A percentile compares a stretch with the other conserved stretches of the same genome.
phyloP scores from a whole-genome alignment of 1,140 invertebrate genomes.

The Eubasilissa regina region DNA sequence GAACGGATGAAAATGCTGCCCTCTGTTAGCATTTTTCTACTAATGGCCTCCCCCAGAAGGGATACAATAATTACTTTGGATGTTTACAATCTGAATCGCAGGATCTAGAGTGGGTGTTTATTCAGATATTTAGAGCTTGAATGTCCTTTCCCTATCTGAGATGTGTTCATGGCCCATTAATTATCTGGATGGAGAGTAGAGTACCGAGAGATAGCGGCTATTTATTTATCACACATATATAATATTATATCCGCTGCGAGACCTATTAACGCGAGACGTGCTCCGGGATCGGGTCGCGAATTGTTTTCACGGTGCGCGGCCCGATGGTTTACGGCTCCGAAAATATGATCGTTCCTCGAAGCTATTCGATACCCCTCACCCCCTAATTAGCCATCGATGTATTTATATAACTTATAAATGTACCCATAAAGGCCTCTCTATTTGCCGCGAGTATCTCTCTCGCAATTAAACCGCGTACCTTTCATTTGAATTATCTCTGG shows the following conservation, averaged over 20 bases:
- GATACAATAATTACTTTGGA: too few species aligned
- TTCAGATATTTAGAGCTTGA: background rate
- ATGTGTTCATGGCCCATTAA: background rate
- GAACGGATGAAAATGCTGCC: too few species aligned
- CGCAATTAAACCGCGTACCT: slow-evolving; percentile 28
- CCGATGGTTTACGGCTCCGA: background rate
- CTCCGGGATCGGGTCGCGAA: background rate
- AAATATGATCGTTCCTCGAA: background rate
- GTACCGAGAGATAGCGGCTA: slow-evolving; percentile 6
- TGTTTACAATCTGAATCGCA: background rate
- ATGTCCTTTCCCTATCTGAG: background rate
- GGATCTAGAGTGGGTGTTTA: slow-evolving; percentile 1
- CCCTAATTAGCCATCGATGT: too few species aligned
- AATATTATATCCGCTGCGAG: background rate
- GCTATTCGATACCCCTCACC: too few species aligned
- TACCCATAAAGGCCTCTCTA: slow-evolving; percentile 19
- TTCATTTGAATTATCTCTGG: slow-evolving; percentile 34
- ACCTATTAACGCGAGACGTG: slow-evolving; percentile 21
- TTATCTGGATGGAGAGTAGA: too few species aligned
- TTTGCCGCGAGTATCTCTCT: slow-evolving; percentile 23
- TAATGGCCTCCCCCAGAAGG: too few species aligned
- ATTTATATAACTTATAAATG: too few species aligned
- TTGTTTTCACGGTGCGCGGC: background rate
- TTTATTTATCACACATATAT: slow-evolving; percentile 13
- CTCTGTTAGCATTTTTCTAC: too few species aligned